These are phyloP conservation scores for Oncorhynchus keta DNA, from an alignment of 2,113 vertebrate genomes.

Conservation along the genomic window DNA sequence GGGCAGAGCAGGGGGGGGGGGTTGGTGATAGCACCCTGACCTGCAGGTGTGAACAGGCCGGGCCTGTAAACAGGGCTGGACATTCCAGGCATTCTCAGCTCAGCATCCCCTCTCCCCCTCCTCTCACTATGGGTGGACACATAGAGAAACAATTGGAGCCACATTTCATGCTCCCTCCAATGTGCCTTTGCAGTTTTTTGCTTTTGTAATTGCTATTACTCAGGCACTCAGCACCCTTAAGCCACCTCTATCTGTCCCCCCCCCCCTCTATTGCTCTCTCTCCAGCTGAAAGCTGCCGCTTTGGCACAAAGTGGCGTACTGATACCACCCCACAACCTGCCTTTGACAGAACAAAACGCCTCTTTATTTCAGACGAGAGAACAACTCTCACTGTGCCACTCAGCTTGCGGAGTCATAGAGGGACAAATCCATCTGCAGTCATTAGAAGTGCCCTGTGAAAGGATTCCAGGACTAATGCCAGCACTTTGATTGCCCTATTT, in stretches of 20 bases:
- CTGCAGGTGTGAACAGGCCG: conserved; percentile 80
- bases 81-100: conserved; percentile 79
- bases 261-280: not conserved
- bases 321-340: conserved; percentile 41
- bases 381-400: not conserved
- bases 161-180: conserved; percentile 68
- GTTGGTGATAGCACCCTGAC: conserved; percentile 80
- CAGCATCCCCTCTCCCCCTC: conserved; percentile 71
- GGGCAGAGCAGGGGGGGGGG: conserved; percentile 14
- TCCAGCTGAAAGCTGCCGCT: conserved; percentile 22
- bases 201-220: not conserved
- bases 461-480: conserved; percentile 51
- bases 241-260: not conserved
- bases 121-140: conserved; percentile 56
- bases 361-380: conserved; percentile 37
- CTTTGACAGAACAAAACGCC: conserved; percentile 42
- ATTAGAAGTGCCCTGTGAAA: conserved; percentile 46
- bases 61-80: conserved; percentile 76
- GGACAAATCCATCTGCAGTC: conserved; percentile 44
- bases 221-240: not conserved
- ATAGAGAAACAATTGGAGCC: conserved; percentile 69
- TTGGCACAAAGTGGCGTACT: conserved; percentile 56
- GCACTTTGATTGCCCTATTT: conserved; percentile 53
- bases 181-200: conserved; percentile 45
- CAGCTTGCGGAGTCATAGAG: not conserved